Base-by-base conservation (phyloP, 2,113 vertebrate genomes). In the Rynchops niger region DNA sequence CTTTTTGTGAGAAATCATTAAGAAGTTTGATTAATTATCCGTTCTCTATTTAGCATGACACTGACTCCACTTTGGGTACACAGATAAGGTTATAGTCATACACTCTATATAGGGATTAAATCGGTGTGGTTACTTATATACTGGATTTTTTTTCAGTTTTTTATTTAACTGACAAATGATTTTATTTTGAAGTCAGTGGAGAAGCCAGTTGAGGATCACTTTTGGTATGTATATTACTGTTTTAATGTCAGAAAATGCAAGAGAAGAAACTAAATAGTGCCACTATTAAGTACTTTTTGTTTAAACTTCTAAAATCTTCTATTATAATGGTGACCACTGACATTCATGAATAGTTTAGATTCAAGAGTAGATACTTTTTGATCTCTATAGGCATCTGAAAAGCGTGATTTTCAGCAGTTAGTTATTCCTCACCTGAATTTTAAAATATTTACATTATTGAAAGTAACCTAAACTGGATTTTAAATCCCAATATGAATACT, bases 91-190 rank as follows among this genome's bases (percentile, higher is more conserved):
- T 69, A 7, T 15, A 80, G 56, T 72, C 40, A 77, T 40, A 62
- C 16, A 25, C 12, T 52, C 5, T 49, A 66, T 74, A 14, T 43
- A 69, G 42, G 32, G 38, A 94, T 98, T 98, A 98, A 96, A 95
- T 97, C 97, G 98, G 92, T 97, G 94, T 97, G 97, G 91, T 98
- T 98, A 93, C 96, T 97, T 97, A 91, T 91, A 83, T 96, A 17
- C 11, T 98, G 98, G n/a, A n/a, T n/a, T n/a, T n/a, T 95, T 97
- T 95, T 84, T 50, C 1, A 4, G 9, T 15, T 77, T 89, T 91
- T 59, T 72, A 42, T 88, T 74, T 86, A 91, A 76, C 42, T 88
- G 42, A 61, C 6, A 86, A 84, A 67, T 55, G 1, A 34, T 84
- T 78, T 42, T 52, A 34, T 70, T 92, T 53, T 89, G 4, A 92